Conservation (phyloP, 1,140 invertebrate species). For the Drosophila kurseongensis region DNA sequence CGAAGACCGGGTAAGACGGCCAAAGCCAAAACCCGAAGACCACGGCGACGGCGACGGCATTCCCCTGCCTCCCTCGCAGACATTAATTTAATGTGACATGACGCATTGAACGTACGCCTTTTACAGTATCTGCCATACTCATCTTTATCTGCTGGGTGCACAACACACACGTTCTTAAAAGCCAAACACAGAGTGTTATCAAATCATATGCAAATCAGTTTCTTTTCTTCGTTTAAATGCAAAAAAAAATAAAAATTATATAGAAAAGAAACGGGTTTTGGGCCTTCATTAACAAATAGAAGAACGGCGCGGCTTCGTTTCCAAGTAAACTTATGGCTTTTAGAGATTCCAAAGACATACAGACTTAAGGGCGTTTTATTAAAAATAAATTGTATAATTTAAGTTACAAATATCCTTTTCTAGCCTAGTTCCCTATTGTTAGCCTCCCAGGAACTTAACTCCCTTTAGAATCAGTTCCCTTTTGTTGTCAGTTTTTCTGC, state of each 20-base stretch:
- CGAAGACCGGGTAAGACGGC: conserved; percentile 21
- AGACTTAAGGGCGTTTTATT: not conserved
- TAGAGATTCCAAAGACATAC: not conserved
- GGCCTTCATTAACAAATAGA: conserved; percentile 26
- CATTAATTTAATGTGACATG: conserved; percentile 35
- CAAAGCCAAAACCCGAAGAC: conserved; percentile 38
- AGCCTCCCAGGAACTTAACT: not conserved
- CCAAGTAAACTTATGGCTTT: conserved; percentile 16
- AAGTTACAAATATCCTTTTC: not conserved
- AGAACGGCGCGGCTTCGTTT: conserved; percentile 12
- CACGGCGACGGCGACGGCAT: conserved; percentile 30
- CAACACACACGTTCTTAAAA: conserved; percentile 37
- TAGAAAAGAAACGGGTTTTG: conserved; percentile 56
- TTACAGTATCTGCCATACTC: conserved; percentile 17
- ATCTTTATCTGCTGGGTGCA: conserved; percentile 36
- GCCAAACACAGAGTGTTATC: conserved; percentile 56
- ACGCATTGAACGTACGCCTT: conserved; percentile 40
- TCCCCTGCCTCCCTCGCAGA: conserved; percentile 41
- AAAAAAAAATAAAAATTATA: conserved; percentile 57
- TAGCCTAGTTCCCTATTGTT: not conserved
- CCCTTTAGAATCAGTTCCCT: conserved; percentile 13
- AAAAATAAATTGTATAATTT: not conserved
- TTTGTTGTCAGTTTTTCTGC: conserved; percentile 1
- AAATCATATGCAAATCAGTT: conserved; percentile 73
- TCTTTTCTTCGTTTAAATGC: conserved; percentile 58